Evolutionary conservation across 2,888 invertebrate species (phyloP), one percentile per base, ranked within the genome.

Genomic region (Hermaeophaga mercurialis): DNA sequence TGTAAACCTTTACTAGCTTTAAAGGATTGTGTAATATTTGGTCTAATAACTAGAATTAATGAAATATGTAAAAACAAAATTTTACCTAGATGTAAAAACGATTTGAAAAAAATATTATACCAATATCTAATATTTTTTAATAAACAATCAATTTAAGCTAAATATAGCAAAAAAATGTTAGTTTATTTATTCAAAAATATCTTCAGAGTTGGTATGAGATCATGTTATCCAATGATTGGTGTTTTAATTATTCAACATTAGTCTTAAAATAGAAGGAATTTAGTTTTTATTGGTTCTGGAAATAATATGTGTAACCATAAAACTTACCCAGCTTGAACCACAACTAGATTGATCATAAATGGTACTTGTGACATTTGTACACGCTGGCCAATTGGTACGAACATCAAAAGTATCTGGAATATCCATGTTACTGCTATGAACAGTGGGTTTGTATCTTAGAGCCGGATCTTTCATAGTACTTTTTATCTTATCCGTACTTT

Each of bases 271-370:
- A n/a, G n/a, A n/a, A n/a, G n/a, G n/a, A n/a, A n/a, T n/a, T n/a
- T n/a, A n/a, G n/a, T n/a, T n/a, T n/a, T n/a, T n/a, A n/a, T n/a
- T n/a, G n/a, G n/a, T n/a, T n/a, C n/a, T n/a, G n/a, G n/a, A n/a
- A n/a, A n/a, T n/a, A n/a, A n/a, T n/a, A n/a, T n/a, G n/a, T n/a
- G n/a, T n/a, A n/a, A n/a, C n/a, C n/a, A n/a, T n/a, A n/a, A n/a
- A n/a, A 39, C 64, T 69, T 73, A 83, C 83, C 93, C 93, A 94
- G 78, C 94, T 95, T 24, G 92, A 93, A 24, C 94, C 94, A 75
- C 94, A 95, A 8, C 88, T 85, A 2, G 90, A 90, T 75, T 93
- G 92, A 75, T 92, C 91, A 62, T 91, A 80, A 47, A 93, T 84
- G 78, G 90, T 88, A 45, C 81, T 80, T 66, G 95, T 84, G 12